Conservation (phyloP, 2,113 vertebrate species). For the Plecturocebus donacophilus region DNA sequence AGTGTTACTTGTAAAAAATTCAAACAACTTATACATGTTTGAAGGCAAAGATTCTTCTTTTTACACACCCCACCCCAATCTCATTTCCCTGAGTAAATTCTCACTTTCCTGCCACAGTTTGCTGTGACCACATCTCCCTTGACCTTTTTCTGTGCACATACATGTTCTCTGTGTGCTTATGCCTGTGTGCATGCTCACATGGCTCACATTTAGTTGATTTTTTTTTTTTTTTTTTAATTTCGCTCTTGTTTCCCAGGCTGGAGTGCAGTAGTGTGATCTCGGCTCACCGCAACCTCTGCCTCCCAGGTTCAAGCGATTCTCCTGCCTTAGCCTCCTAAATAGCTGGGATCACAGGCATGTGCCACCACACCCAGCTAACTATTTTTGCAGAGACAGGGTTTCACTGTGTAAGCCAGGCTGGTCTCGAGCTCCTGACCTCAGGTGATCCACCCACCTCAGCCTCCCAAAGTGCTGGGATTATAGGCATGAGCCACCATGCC, state of each 20-base stretch:
- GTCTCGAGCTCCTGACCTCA: not conserved
- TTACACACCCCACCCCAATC: not conserved
- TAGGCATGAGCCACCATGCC: not conserved
- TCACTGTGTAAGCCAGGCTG: not conserved
- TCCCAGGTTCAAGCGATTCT: not conserved
- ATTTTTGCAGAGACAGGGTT: not conserved
- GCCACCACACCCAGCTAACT: not conserved
- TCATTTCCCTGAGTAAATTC: not conserved
- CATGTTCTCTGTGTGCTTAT: not conserved
- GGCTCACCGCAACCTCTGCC: not conserved
- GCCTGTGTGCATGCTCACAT: not conserved
- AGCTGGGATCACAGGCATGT: not conserved
- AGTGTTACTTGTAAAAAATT: not conserved
- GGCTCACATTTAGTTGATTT: not conserved
- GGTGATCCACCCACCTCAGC: not conserved
- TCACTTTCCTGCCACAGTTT: not conserved
- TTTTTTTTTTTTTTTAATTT: not conserved
- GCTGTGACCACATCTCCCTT: not conserved
- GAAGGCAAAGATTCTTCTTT: not conserved
- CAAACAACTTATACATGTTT: not conserved
- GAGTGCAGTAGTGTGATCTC: not conserved
- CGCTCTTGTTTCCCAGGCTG: not conserved
- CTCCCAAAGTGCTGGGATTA: not conserved
- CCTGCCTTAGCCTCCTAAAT: not conserved
- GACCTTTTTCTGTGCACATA: not conserved